Conservation (phyloP, 2,797 vertebrate genomes). For the Pipistrellus nathusii region DNA sequence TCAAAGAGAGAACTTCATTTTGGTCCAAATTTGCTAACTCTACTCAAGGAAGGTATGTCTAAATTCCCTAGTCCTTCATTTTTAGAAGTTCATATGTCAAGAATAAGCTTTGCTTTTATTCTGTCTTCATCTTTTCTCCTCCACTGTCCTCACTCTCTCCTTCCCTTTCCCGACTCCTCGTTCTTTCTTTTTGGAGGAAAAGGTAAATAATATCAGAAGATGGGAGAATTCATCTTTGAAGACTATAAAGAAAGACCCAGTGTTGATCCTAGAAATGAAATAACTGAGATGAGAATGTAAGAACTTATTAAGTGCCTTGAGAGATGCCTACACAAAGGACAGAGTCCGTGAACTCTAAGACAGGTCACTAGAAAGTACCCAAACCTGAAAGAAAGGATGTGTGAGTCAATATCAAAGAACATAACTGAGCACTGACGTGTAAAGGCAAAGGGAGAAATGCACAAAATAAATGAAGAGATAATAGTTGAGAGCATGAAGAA, state of each 20-base stretch:
- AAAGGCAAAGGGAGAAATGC: neutral
- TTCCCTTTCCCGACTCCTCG: rapidly evolving
- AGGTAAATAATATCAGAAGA: neutral
- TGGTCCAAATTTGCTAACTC: neutral
- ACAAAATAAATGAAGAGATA: neutral
- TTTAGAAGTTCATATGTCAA: neutral
- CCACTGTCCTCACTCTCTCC: neutral
- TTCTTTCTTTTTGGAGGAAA: neutral
- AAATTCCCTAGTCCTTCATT: neutral
- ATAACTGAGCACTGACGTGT: neutral
- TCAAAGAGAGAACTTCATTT: neutral
- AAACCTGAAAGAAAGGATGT: neutral
- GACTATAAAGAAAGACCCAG: conserved; percentile 12
- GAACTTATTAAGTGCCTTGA: neutral
- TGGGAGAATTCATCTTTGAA: neutral
- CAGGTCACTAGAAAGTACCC: neutral
- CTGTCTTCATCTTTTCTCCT: neutral
- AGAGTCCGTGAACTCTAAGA: neutral
- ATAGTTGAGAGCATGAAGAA: neutral
- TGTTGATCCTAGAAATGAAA: neutral
- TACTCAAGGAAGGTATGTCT: neutral
- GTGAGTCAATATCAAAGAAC: neutral
- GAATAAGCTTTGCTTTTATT: conserved; percentile 18
- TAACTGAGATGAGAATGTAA: neutral
- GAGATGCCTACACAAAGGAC: neutral